A percentile compares a stretch with the other conserved stretches of the same genome.
Evolutionary conservation across 2,888 invertebrate genomes (phyloP).

Genomic region (Dryadula phaetusa): DNA sequence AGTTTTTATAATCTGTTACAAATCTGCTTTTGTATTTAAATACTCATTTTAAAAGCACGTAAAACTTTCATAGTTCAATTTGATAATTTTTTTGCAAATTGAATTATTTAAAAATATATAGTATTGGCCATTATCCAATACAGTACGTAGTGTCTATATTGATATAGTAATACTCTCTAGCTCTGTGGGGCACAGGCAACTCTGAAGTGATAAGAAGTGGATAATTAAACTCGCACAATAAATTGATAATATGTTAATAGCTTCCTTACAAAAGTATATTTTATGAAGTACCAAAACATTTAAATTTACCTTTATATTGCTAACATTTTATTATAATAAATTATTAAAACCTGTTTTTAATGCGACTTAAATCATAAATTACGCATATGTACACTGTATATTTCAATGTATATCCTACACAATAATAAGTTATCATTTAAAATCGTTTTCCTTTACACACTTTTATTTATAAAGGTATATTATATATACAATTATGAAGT

Average conservation of each 20-base stretch:
- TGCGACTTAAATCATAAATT: neutral
- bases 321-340: neutral
- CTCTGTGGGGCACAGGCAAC: neutral
- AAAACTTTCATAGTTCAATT: too few relatives aligned
- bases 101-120: too few relatives aligned
- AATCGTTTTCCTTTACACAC: too few relatives aligned
- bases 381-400: neutral
- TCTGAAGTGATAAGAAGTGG: neutral
- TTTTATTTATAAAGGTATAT: too few relatives aligned
- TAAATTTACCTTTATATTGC: neutral
- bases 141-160: neutral
- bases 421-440: neutral
- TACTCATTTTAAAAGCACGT: too few relatives aligned
- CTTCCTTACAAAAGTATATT: slow-evolving; percentile 4
- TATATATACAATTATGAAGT: too few relatives aligned
- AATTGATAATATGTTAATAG: slow-evolving; percentile 2
- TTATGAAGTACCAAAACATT: neutral
- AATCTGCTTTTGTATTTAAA: too few relatives aligned
- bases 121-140: slow-evolving; percentile 7
- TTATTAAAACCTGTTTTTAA: neutral
- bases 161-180: neutral
- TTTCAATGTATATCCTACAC: neutral
- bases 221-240: neutral
- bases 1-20: too few relatives aligned
- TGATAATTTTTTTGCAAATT: too few relatives aligned